Evolutionary conservation across 2,113 vertebrate species (phyloP), one percentile per base, ranked within the genome.

Genomic region (Haplochromis burtoni): DNA sequence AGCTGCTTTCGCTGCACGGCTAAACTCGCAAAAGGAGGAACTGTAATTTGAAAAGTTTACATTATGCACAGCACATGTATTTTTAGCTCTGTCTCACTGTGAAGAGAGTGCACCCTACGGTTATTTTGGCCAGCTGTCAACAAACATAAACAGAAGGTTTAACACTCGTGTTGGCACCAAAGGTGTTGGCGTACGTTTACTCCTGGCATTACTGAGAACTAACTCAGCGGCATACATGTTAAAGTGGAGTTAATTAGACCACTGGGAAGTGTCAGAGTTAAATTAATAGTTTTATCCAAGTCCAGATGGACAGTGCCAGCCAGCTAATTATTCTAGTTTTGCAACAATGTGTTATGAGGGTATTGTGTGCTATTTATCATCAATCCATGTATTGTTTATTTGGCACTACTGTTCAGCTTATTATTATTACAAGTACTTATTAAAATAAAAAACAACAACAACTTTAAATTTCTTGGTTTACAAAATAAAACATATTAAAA

Each of bases 171-270:
- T 76, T 88, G 68, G 84, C 83, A 80, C 51, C 47, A 16, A 91
- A 82, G 76, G 81, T 84, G 89, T 83, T 40, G 49, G 54, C 31
- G 21, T 66, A 38, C 31, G 86, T 85, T 87, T 84, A 61, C 79
- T 83, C 51, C 66, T 89, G 73, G 86, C 83, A 68, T 53, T 40
- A 51, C 42, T 51, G 53, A 84, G 54, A 73, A 35, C 81, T 63
- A 87, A 78, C 76, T 83, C 73, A 78, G 80, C 84, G 82, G 83
- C 33, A 87, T 19, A 61, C 86, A 80, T 89, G 84, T 12, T 81
- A 55, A 84, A 86, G 66, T 83, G 68, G 47, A 87, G 78, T 88
- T 94, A 86, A 91, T 93, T 87, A 87, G 53, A 84, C 85, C 61
- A 53, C 53, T 49, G 88, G 86, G 91, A 93, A 85, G 85, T 90